Base-by-base conservation (phyloP, 2,797 vertebrate species). In the Chrysocyon brachyurus region DNA sequence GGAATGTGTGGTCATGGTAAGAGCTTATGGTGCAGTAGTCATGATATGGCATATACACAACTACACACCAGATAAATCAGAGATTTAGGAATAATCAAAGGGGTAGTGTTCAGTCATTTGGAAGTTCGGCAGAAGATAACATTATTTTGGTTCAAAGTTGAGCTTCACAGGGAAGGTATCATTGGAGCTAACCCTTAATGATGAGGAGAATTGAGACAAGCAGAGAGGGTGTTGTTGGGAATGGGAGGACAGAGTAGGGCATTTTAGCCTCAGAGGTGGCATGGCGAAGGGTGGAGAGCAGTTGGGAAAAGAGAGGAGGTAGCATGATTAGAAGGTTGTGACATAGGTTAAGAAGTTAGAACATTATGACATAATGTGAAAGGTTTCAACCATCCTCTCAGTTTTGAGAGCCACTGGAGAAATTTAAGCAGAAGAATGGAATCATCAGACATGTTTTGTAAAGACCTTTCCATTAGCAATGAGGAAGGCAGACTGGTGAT, bases 1-100 rank as follows among this genome's bases (percentile, higher is more conserved):
- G 9, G 31, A 1, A 3, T 36, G 12, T 11, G 40, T 6, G 16
- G 36, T 36, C 36, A 26, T 1, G 10, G 7, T 11, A 16, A 9
- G 56, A 52, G 21, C 61, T 70, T 40, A n/a, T 21, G 12, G 52
- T 12, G 5, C 12, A 2, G 4, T 16, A 12, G 24, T 24, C 72
- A 5, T n/a, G 8, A 40, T 7, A 31, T 5, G 26, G 52, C 26
- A 19, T 21, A n/a, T 6, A 16, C 54, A 33, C 16, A 12, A 17
- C n/a, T 4, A 17, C 17, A 57, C 4, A 15, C 24, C 61, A 3
- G 7, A 40, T 0, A 19, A 64, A 19, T 31, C 28, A 61, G 66
- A 66, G 61, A 49, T 46, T 54, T 52, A 87, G 72, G 14, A 21
- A 33, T 33, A 46, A 49, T 14, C 22, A 11, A 63, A 75, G 8